Evolutionary conservation across 1,140 invertebrate genomes (phyloP), one percentile per base, ranked within the genome.

Genomic region (Drosophila burlai): DNA sequence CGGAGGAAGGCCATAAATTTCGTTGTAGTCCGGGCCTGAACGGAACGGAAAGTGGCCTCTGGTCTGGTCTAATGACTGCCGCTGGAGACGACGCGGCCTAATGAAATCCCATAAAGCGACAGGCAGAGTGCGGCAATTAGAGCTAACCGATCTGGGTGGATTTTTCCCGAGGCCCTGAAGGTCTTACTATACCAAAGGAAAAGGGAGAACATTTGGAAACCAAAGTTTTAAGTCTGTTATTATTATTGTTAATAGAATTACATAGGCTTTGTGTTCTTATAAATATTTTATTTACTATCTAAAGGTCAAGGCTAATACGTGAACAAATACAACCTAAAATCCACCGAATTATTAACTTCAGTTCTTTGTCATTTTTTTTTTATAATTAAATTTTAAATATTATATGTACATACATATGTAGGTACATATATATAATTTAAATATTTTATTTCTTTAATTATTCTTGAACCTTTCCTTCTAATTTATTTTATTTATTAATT

Each of bases 61-160:
- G 47, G 46, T 67, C 21, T 38, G 47, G 47, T 69, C 67, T 71
- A 71, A 71, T 71, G 63, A 71, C 63, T 66, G 63, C 67, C 38
- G 63, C 49, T 46, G 49, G 63, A 71, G 62, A 55, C 18, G 40
- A 67, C 11, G 40, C 40, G 61, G 47, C 38, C 67, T 71, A 71
- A 71, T 71, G 63, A 71, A 71, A 71, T 71, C 67, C 67, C 67
- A 71, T 71, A 71, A 71, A 55, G 61, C 63, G 67, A 29, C 63
- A 46, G 63, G 18, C 43, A 66, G 49, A 66, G 49, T 7, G 15
- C 31, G 15, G 64, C 63, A 71, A 71, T 71, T 71, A 71, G 62
- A 55, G 67, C 18, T 54, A n/a, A 21, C 63, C 63, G 40, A 71
- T 71, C 46, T 68, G 62, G 62, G 67, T 69, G 50, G 63, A 26